Base-by-base conservation (phyloP, 2,888 invertebrate species). In the Epinotia bilunana region DNA sequence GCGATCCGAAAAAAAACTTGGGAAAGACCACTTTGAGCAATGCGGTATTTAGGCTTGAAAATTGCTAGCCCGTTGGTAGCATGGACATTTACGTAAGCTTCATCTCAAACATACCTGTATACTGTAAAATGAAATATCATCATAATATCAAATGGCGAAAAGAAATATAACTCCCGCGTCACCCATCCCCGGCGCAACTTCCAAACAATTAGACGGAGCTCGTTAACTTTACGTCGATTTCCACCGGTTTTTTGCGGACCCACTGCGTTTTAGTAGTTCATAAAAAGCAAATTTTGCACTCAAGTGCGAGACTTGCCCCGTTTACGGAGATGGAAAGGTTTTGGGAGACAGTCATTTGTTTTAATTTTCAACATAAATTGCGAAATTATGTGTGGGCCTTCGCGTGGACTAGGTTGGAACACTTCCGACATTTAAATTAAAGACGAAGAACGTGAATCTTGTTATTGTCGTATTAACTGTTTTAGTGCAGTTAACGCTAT, bases 171-270 rank as follows among this genome's bases (percentile, higher is more conserved):
- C 82, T 83, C 78, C 83, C 83, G 83, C 81, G 83, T 79, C 83
- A 82, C 80, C 80, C 79, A 74, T 81, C 83, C 83, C 81, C 77
- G 80, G 83, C 81, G 88, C 89, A 87, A 90, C 91, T 93, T 92
- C 91, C 90, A 90, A 91, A 91, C 92, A 93, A 93, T 93, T 93
- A 93, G 92, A 90, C 84, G 82, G 80, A 85, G 81, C 88, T 91
- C 93, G 91, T 93, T 93, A 91, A 85, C 86, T 91, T 90, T 84
- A 89, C 85, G 86, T 75, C 84, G 82, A 83, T 82, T 87, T 84
- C 83, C 84, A 83, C 85, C 82, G 78, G 83, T 82, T 83, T 80
- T 72, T 73, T 53, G 33, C 33, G 81, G 33, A 33, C n/a, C 60
- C 28, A 82, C 79, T 87, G 86, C 87, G 80, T 85, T 89, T 90